phyloP scores from a whole-genome alignment of 2,888 invertebrate species.

The Sylvicola cinctus region DNA sequence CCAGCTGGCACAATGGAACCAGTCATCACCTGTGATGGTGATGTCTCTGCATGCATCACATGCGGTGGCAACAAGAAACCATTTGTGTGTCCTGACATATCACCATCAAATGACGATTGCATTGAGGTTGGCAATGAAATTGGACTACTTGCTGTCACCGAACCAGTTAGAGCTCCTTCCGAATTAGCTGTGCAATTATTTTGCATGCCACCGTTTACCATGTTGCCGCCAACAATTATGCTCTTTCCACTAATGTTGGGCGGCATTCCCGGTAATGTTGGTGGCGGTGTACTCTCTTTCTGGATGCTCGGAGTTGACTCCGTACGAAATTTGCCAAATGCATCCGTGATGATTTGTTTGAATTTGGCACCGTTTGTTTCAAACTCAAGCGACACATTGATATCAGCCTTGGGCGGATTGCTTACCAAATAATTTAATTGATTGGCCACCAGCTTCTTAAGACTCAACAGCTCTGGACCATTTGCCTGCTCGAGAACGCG shows the following conservation, averaged over 20 bases:
- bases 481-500: slow-evolving; percentile 68
- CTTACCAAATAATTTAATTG: slow-evolving; percentile 62
- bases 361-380: slow-evolving; percentile 61
- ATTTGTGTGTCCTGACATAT: slow-evolving; percentile 33
- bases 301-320: slow-evolving; percentile 29
- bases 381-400: slow-evolving; percentile 61
- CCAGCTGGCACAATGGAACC: slow-evolving; percentile 20
- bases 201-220: slow-evolving; percentile 11
- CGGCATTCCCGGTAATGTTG: slow-evolving; percentile 31
- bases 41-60: slow-evolving; percentile 19
- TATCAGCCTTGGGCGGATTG: slow-evolving; percentile 62
- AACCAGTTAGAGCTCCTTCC: slow-evolving; percentile 16
- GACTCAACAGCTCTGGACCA: slow-evolving; percentile 61
- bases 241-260: slow-evolving; percentile 16
- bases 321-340: slow-evolving; percentile 53
- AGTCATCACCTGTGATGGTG: slow-evolving; percentile 16
- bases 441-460: slow-evolving; percentile 56
- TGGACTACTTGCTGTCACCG: slow-evolving; percentile 41
- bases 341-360: slow-evolving; percentile 46
- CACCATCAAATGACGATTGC: slow-evolving; percentile 62
- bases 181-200: slow-evolving; percentile 11
- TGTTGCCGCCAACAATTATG: slow-evolving; percentile 5
- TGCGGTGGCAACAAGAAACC: slow-evolving; percentile 23
- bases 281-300: slow-evolving; percentile 29
- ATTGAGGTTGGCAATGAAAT: slow-evolving; percentile 44